These are phyloP conservation scores for Seriola aureovittata DNA, from an alignment of 2,113 vertebrate genomes.

Conservation along the genomic window DNA sequence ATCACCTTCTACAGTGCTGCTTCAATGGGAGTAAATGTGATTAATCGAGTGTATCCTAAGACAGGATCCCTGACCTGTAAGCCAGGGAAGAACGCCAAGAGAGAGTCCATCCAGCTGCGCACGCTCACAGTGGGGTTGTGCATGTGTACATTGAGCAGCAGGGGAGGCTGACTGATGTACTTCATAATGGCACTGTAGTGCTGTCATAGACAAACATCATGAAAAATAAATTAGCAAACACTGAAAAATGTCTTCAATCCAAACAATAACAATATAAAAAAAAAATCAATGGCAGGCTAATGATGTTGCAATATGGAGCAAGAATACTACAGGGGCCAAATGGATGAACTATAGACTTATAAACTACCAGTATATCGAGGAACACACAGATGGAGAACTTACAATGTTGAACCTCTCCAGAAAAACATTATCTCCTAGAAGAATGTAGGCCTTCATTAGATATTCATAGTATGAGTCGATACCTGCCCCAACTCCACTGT, in stretches of 20 bases:
- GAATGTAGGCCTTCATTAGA: constrained; percentile 98
- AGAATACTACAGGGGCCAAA: not conserved
- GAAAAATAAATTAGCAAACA: constrained; percentile 14
- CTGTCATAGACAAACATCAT: constrained; percentile 74
- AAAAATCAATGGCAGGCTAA: not conserved
- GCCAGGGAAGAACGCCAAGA: constrained; percentile 98
- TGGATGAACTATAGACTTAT: not conserved
- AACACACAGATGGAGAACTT: constrained; percentile 67
- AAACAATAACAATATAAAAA: not conserved
- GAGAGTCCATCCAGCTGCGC: constrained; percentile 98
- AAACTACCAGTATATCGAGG: not conserved
- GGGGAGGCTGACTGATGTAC: constrained; percentile 97
- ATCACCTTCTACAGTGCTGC: not conserved
- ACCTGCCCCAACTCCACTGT: constrained; percentile 97
- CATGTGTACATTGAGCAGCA: constrained; percentile 97
- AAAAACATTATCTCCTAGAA: constrained; percentile 95
- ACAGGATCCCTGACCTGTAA: constrained; percentile 88
- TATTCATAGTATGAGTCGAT: constrained; percentile 99
- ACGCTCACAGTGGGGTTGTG: constrained; percentile 93
- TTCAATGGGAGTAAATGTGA: constrained; percentile 1
- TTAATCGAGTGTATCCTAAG: not conserved
- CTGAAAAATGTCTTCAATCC: not conserved
- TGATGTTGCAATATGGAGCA: not conserved
- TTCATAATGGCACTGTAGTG: constrained; percentile 99
- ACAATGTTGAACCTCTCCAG: constrained; percentile 98